These are phyloP conservation scores for Nettapus auritus DNA, from an alignment of 2,113 vertebrate species.

Conservation along the genomic window DNA sequence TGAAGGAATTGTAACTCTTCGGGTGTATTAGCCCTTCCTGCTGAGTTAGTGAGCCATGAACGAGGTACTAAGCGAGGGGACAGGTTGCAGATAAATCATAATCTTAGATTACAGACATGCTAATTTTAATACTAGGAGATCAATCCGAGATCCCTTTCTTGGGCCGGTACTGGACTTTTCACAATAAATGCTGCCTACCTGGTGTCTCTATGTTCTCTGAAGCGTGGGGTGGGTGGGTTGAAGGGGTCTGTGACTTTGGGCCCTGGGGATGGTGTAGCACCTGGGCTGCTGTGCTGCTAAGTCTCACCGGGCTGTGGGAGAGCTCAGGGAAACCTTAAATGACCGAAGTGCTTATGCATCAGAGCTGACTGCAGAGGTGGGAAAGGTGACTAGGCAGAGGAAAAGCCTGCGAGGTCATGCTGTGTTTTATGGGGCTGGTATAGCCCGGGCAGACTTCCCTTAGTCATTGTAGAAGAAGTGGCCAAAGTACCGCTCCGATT, in stretches of 20 bases:
- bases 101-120: background rate
- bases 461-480: background rate
- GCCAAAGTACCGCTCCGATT: background rate
- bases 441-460: background rate
- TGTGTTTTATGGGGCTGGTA: background rate
- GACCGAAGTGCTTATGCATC: rapidly evolving
- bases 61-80: background rate
- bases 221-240: background rate
- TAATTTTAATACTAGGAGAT: slow-evolving; percentile 14
- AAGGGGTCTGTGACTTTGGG: background rate
- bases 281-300: background rate
- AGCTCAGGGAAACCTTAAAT: background rate
- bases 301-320: rapidly evolving
- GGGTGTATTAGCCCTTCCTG: background rate
- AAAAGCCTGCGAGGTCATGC: background rate
- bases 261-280: background rate
- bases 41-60: slow-evolving; percentile 38
- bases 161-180: background rate
- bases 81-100: background rate
- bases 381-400: background rate
- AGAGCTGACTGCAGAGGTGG: background rate
- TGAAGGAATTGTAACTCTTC: rapidly evolving
- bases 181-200: slow-evolving; percentile 39
- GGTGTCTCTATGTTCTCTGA: background rate
- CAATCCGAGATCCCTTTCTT: background rate